A percentile compares a stretch with the other conserved stretches of the same genome.
Conservation (phyloP, 2,888 invertebrate genomes). For the Panopea generosa region DNA sequence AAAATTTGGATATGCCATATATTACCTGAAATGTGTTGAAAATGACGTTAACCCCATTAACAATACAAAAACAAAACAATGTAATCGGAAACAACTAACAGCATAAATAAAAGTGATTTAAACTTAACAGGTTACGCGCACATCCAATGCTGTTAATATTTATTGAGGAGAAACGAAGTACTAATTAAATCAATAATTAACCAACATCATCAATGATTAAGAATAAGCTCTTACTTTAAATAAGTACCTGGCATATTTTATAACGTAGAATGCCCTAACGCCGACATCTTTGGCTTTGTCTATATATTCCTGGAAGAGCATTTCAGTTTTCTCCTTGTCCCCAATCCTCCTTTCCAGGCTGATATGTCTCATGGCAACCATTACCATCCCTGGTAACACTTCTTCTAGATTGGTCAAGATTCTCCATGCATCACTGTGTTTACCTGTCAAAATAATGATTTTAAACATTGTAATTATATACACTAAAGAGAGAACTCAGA, state of each 20-base stretch:
- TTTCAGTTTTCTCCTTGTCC: constrained; percentile 91
- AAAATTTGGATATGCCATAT: too few species aligned
- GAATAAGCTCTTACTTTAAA: constrained; percentile 91
- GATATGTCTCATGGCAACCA: constrained; percentile 93
- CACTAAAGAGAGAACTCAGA: too few species aligned
- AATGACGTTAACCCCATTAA: too few species aligned
- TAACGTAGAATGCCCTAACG: constrained; percentile 88
- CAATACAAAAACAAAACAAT: too few species aligned
- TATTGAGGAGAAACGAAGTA: too few species aligned
- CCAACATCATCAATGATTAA: too few species aligned
- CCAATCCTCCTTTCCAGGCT: constrained; percentile 93
- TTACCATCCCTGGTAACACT: constrained; percentile 92
- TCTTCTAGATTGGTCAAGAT: constrained; percentile 94
- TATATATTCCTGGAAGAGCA: constrained; percentile 94
- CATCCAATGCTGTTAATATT: too few species aligned
- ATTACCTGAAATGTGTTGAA: too few species aligned
- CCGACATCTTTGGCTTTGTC: constrained; percentile 87
- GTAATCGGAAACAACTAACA: not conserved
- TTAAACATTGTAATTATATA: too few species aligned
- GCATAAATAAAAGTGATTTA: not conserved
- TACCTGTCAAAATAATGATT: constrained; percentile 86
- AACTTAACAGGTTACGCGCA: too few species aligned
- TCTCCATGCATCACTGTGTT: constrained; percentile 92
- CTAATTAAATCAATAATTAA: too few species aligned
- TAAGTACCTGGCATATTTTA: constrained; percentile 96